Evolutionary conservation across 2,888 invertebrate genomes (phyloP), one percentile per base, ranked within the genome.

Genomic region (Fragum fragum): DNA sequence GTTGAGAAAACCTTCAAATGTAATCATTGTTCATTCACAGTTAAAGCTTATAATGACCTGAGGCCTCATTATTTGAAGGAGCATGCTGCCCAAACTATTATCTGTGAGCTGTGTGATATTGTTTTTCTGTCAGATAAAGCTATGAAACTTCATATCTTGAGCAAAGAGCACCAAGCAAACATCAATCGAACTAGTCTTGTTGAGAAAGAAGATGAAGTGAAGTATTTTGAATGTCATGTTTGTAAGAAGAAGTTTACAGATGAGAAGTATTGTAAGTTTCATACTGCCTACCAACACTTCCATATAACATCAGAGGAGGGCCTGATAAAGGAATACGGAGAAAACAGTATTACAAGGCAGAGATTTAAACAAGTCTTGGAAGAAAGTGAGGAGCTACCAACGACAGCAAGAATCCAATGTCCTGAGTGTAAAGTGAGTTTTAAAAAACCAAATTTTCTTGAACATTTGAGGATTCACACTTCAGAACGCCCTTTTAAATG

Each of bases 181-280:
- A 83, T 92, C 55, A 77, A 81, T 18, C 47, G 5, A 9, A 78
- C 76, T 28, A 82, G 81, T 21, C 86, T 77, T 21, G 83, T 79
- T 21, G 79, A 73, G 9, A 61, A 68, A 21, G 69, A 73, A 3
- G 72, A 74, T 9, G 66, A 66, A 6, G 18, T 42, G 14, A 76
- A 79, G 5, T 85, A 89, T 21, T 86, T 83, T 76, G 84, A 87
- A 21, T 93, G 93, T 77, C 81, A 87, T 52, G 75, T 89, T 29
- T 94, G 94, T 79, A 88, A 87, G 52, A 92, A 90, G 79, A 90
- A 89, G 57, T 93, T 92, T 73, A 82, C 89, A 32, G 91, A 91
- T 73, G 88, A 91, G 61, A 89, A 88, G 23, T 88, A 89, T 75
- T 89, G 90, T 42, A 81, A 90, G 47, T 90, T 93, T 39, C 94